Conservation (phyloP, 2,797 vertebrate species). For the Adrianichthys oophorus region DNA sequence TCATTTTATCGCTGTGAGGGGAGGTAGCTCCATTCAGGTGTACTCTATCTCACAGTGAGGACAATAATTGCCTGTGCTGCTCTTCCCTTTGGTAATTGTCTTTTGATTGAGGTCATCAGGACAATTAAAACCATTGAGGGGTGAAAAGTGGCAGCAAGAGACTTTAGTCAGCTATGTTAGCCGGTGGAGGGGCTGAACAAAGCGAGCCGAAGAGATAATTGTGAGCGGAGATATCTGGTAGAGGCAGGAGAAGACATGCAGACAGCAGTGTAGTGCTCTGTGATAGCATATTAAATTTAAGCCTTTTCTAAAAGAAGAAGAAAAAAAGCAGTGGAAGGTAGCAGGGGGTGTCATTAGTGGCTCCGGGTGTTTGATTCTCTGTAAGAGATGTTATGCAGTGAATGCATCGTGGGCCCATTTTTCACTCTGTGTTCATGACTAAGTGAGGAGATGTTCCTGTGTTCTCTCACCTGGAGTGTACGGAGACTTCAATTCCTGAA, state of each 20-base stretch:
- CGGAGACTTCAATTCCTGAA: too few relatives aligned
- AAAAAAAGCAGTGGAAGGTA: slow-evolving; percentile 12
- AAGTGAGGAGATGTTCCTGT: too few relatives aligned
- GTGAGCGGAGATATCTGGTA: slow-evolving; percentile 28
- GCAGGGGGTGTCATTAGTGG: slow-evolving; percentile 4
- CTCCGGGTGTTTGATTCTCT: background rate
- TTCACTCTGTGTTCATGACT: too few relatives aligned
- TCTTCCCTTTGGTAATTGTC: slow-evolving; percentile 89
- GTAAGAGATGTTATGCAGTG: too few relatives aligned
- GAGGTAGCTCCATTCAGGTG: slow-evolving; percentile 86
- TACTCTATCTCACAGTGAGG: slow-evolving; percentile 81
- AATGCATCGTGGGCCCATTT: too few relatives aligned
- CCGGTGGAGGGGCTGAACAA: slow-evolving; percentile 52
- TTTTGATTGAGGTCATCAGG: slow-evolving; percentile 98
- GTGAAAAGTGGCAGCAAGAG: slow-evolving; percentile 76
- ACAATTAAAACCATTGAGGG: slow-evolving; percentile 87
- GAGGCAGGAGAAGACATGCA: slow-evolving; percentile 38
- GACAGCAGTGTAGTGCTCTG: slow-evolving; percentile 35
- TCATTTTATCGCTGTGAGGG: slow-evolving; percentile 80
- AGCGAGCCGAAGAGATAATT: slow-evolving; percentile 60
- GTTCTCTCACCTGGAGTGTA: too few relatives aligned
- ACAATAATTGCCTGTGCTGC: slow-evolving; percentile 87
- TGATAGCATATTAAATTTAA: slow-evolving; percentile 40
- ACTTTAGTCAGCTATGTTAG: slow-evolving; percentile 65
- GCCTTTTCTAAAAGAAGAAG: slow-evolving; percentile 10